phyloP scores from a whole-genome alignment of 2,113 vertebrate species.

The Prionailurus viverrinus region DNA sequence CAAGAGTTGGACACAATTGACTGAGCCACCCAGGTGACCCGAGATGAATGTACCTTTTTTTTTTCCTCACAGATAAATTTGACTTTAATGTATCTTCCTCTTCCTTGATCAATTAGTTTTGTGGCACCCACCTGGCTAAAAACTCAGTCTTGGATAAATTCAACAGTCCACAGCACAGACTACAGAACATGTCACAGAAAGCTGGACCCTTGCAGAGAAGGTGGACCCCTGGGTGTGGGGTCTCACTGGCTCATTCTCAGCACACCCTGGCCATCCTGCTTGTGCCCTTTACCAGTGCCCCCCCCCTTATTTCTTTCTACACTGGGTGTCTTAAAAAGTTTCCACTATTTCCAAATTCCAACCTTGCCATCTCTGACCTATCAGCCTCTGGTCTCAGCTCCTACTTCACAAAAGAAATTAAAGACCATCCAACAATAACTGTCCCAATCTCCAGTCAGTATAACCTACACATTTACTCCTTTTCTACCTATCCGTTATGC shows the following conservation, averaged over 20 bases:
- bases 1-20: no score
- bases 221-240: rapidly evolving
- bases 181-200: neutral
- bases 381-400: neutral
- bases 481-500: neutral
- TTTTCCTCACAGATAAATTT: no score
- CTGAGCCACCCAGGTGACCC: no score
- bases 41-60: no score
- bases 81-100: neutral
- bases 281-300: neutral
- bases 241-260: neutral
- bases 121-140: neutral
- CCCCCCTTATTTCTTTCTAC: neutral
- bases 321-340: neutral
- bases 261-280: neutral
- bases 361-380: neutral
- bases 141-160: neutral
- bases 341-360: neutral
- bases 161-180: neutral
- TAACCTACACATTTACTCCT: neutral
- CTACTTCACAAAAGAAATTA: constrained; percentile 5
- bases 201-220: no score
- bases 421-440: neutral
- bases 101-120: neutral
- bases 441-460: neutral